These are phyloP conservation scores for Pedicia rivosa DNA, from an alignment of 2,888 invertebrate species.

Conservation along the genomic window DNA sequence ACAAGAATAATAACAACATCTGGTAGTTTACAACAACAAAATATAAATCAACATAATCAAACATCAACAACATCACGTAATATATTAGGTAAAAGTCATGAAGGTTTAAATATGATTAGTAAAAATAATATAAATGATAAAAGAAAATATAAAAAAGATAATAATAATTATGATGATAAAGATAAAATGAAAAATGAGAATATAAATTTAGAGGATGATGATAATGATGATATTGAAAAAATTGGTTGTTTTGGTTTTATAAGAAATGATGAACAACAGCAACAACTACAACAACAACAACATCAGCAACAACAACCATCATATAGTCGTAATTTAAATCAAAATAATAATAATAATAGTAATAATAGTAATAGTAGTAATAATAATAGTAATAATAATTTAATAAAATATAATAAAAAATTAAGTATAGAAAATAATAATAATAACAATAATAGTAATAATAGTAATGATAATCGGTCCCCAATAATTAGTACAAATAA, in stretches of 20 bases:
- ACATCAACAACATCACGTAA: slow-evolving; percentile 13
- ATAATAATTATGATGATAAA: slow-evolving; percentile 4
- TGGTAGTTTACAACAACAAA: too few relatives aligned
- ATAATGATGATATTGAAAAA: slow-evolving; percentile 3
- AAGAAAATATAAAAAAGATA: slow-evolving; percentile 8
- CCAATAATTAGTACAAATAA: slow-evolving; percentile 11
- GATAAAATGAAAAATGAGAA: slow-evolving; percentile 1
- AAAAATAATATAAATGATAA: slow-evolving; percentile 12
- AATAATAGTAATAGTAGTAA: slow-evolving; percentile 1
- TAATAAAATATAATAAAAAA: slow-evolving; percentile 1
- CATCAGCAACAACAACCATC: not conserved
- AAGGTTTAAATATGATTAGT: slow-evolving; percentile 14
- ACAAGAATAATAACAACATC: slow-evolving; percentile 15
- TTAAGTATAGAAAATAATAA: slow-evolving; percentile 3
- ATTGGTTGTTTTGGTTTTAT: slow-evolving; percentile 8
- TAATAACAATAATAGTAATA: slow-evolving; percentile 10
- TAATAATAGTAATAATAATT: slow-evolving; percentile 3
- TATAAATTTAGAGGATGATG: slow-evolving; percentile 6
- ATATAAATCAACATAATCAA: too few relatives aligned
- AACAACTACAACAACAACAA: not conserved
- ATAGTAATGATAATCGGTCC: slow-evolving; percentile 4
- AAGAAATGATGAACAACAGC: slow-evolving; percentile 3
- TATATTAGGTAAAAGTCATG: slow-evolving; percentile 23
- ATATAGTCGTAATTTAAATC: not conserved
- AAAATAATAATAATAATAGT: slow-evolving; percentile 1